Conservation (phyloP, 2,888 invertebrate genomes). For the Odontocerum albicorne region DNA sequence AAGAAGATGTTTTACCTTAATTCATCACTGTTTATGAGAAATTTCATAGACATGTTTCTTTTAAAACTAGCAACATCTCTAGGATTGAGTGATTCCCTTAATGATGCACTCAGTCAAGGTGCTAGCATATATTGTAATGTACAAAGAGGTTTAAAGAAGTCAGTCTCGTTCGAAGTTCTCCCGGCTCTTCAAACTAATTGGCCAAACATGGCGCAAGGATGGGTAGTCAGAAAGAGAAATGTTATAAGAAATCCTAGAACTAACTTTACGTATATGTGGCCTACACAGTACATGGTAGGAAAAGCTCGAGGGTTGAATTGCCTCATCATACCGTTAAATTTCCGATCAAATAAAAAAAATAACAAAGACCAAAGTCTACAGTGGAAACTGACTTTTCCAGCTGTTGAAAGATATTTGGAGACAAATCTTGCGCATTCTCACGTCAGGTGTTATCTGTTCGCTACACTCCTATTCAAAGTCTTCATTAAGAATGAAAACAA, state of each 20-base stretch:
- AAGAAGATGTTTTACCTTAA: conserved; percentile 60
- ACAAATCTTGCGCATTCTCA: conserved; percentile 71
- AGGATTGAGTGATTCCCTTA: conserved; percentile 58
- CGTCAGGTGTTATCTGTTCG: conserved; percentile 68
- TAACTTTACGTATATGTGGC: conserved; percentile 67
- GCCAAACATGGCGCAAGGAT: conserved; percentile 72
- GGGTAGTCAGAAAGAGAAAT: conserved; percentile 62
- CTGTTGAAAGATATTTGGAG: conserved; percentile 75
- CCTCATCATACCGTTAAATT: conserved; percentile 71
- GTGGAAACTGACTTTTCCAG: conserved; percentile 79
- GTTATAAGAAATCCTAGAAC: conserved; percentile 59
- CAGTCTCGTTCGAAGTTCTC: conserved; percentile 64
- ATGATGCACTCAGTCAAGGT: conserved; percentile 62
- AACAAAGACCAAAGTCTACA: conserved; percentile 68
- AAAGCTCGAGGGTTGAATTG: conserved; percentile 69
- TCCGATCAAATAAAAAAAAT: conserved; percentile 60
- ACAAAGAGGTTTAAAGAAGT: conserved; percentile 46
- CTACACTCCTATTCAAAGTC: conserved; percentile 69
- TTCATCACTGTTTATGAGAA: conserved; percentile 67
- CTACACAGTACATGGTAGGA: conserved; percentile 65
- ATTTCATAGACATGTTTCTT: conserved; percentile 68
- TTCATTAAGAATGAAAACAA: conserved; percentile 68
- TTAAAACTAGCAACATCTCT: conserved; percentile 60
- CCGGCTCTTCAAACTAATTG: conserved; percentile 72
- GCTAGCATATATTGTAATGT: conserved; percentile 67